phyloP scores from a whole-genome alignment of 2,797 vertebrate species.

The Aeoliscus strigatus region DNA sequence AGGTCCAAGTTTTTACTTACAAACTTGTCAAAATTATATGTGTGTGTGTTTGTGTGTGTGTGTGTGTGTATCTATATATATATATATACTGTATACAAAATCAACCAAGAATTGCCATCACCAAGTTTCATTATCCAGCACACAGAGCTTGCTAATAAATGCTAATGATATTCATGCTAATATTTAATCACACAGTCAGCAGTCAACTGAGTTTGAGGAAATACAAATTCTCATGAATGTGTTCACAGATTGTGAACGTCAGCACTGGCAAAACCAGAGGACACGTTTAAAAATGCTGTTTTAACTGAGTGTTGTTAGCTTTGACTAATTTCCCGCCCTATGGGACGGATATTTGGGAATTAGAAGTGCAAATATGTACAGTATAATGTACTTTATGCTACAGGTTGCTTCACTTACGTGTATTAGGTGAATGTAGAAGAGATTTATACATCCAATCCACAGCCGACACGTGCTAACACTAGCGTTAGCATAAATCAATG shows the following conservation, averaged over 20 bases:
- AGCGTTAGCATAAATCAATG: too few relatives aligned
- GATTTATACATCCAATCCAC: too few relatives aligned
- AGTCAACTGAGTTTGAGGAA: slow-evolving; percentile 67
- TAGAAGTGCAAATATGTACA: slow-evolving; percentile 74
- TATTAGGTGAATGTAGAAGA: too few relatives aligned
- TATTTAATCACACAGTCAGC: slow-evolving; percentile 74
- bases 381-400: too few relatives aligned
- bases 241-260: slow-evolving; percentile 60
- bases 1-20: too few relatives aligned
- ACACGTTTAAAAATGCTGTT: slow-evolving; percentile 71
- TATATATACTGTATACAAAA: too few relatives aligned
- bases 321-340: slow-evolving; percentile 76
- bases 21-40: too few relatives aligned
- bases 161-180: slow-evolving; percentile 79
- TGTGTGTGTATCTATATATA: too few relatives aligned
- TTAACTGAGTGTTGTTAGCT: slow-evolving; percentile 73
- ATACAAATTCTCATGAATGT: slow-evolving; percentile 63
- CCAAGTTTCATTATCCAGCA: slow-evolving; percentile 69
- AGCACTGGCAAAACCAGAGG: too few relatives aligned
- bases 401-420: too few relatives aligned
- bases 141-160: slow-evolving; percentile 72
- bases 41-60: too few relatives aligned
- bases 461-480: too few relatives aligned
- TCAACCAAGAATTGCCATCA: slow-evolving; percentile 68
- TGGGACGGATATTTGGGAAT: slow-evolving; percentile 76